These are phyloP conservation scores for Siniperca knerii DNA, from an alignment of 2,113 vertebrate genomes.

Conservation along the genomic window DNA sequence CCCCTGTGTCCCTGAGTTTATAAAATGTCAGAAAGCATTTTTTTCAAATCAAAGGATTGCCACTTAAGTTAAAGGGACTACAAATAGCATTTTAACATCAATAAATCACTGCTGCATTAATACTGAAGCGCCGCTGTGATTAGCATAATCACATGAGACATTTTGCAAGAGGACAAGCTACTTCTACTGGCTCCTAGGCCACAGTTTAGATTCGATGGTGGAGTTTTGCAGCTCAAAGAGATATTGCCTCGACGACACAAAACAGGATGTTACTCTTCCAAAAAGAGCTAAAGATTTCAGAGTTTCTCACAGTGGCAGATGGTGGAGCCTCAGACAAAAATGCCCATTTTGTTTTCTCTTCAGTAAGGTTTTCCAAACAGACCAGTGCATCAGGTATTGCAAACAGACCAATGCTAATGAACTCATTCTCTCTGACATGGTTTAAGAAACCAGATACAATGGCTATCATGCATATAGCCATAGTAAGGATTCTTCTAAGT, in stretches of 20 bases:
- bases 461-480: constrained; percentile 9
- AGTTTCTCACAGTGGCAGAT: neutral
- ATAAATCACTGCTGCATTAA: constrained; percentile 56
- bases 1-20: constrained; percentile 16
- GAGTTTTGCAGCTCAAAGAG: neutral
- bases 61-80: constrained; percentile 30
- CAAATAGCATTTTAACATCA: constrained; percentile 50
- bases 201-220: neutral
- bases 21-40: constrained; percentile 36
- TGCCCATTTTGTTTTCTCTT: constrained; percentile 3
- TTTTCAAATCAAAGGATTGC: constrained; percentile 29
- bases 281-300: neutral
- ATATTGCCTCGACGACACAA: neutral
- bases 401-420: constrained; percentile 29
- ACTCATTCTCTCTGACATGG: constrained; percentile 4
- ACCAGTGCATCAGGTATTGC: neutral
- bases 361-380: neutral
- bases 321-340: neutral
- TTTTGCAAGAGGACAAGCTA: neutral
- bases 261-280: neutral
- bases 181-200: neutral
- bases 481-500: constrained; percentile 20
- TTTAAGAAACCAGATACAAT: constrained; percentile 10
- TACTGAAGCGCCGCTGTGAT: constrained; percentile 14
- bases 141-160: constrained; percentile 32